These are phyloP conservation scores for Cricetomys ansorgei DNA, from an alignment of 2,113 vertebrate species.

Conservation along the genomic window DNA sequence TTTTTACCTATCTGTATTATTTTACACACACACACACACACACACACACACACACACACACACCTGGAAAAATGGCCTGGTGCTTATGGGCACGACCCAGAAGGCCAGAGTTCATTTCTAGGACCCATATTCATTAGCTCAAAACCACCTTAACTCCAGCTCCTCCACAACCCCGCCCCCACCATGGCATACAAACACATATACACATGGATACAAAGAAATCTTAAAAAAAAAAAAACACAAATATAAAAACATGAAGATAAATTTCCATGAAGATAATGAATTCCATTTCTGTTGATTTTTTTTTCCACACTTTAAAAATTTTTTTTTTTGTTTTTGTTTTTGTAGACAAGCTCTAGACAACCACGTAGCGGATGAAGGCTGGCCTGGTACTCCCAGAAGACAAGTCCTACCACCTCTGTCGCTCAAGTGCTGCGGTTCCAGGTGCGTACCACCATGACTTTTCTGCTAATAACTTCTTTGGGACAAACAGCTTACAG, in stretches of 20 bases:
- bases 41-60: background rate
- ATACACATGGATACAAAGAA: background rate
- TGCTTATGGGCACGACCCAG: background rate
- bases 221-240: background rate
- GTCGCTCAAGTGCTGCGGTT: too few species aligned
- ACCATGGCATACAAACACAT: background rate
- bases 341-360: background rate
- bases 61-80: background rate
- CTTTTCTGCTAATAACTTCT: conserved; percentile 14
- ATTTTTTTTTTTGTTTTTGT: too few species aligned
- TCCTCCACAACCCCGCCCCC: background rate
- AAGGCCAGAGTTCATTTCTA: background rate
- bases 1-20: background rate
- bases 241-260: background rate
- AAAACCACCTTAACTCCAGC: background rate
- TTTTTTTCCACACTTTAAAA: background rate
- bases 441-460: background rate
- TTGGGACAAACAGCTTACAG: conserved; percentile 14
- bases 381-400: background rate
- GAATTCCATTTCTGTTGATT: conserved; percentile 3
- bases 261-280: background rate
- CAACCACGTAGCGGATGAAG: background rate
- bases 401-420: background rate
- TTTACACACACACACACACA: background rate
- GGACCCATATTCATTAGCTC: background rate